Evolutionary conservation across 2,888 invertebrate species (phyloP), one percentile per base, ranked within the genome.

Genomic region (Drosophila picticornis): DNA sequence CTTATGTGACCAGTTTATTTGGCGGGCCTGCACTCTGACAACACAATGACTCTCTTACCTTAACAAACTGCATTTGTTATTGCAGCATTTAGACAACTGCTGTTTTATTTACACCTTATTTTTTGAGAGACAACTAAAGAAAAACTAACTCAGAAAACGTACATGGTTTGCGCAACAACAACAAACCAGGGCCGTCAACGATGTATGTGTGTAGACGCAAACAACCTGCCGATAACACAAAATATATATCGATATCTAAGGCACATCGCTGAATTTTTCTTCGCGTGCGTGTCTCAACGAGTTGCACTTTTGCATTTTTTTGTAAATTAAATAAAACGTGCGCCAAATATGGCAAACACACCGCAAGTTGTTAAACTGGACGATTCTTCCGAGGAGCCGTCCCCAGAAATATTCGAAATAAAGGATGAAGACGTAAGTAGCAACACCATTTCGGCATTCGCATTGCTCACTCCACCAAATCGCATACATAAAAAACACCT

Each of bases 351-450:
- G 81, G 70, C 80, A 50, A 80, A 73, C 32, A 31, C 65, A 34
- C 9, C 59, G 25, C 72, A 69, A 57, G 2, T 38, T 22, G 46
- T 81, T 13, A 80, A 80, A n/a, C 7, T 72, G 32, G 80, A 82
- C 9, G 70, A 77, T 6, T 40, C 59, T 29, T 16, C 34, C 6
- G 72, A 75, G 0, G 79, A 71, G n/a, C 0, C 50, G 10, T 10
- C 43, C 1, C 11, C 63, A 1, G 77, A 82, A 57, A 67, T 79
- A 60, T 77, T 63, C 46, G 82, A 80, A 60, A 67, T 75, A 16
- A 72, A 57, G 52, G 81, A 81, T 32, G 89, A 90, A 69, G 90
- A 91, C 79, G 90, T 91, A 84, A 81, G 88, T 77, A 55, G 22
- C 11, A 36, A 32, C 38, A 22, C 2, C 48, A 64, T 36, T 66